Percentiles rank a stretch among this genome's conserved stretches.
These are phyloP conservation scores for Haliclystus octoradiatus DNA, from an alignment of 30 jellyfish, hydroid and myxozoan genomes.

Conservation along the genomic window DNA sequence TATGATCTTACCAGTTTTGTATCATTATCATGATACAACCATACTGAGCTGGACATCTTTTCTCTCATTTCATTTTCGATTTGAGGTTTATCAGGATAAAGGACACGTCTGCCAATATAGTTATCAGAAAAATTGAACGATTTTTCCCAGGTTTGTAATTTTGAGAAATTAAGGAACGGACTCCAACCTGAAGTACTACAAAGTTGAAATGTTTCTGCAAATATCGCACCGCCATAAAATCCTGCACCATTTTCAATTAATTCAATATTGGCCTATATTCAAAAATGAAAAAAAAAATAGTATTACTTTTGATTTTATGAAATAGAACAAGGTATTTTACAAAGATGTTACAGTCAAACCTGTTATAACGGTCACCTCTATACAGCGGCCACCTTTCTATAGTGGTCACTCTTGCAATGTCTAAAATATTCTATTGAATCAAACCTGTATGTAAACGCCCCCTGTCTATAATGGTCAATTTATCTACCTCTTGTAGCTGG, in stretches of 20 bases:
- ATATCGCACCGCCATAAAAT: slow-evolving; percentile 44
- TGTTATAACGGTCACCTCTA: too few relatives aligned
- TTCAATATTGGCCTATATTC: slow-evolving; percentile 18
- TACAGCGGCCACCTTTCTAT: too few relatives aligned
- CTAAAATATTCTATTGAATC: too few relatives aligned
- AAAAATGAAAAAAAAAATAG: background rate
- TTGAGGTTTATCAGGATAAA: background rate
- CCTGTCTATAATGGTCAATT: too few relatives aligned
- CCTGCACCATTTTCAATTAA: slow-evolving; percentile 64
- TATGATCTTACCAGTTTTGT: too few relatives aligned
- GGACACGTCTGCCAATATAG: background rate
- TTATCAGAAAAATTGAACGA: background rate
- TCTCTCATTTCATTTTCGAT: background rate
- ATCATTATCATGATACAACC: too few relatives aligned
- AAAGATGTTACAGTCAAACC: too few relatives aligned
- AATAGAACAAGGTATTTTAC: background rate
- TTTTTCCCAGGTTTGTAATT: background rate
- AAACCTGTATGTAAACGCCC: too few relatives aligned
- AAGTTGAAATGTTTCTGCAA: slow-evolving; percentile 26
- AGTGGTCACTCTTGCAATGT: too few relatives aligned
- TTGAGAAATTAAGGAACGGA: slow-evolving; percentile 6
- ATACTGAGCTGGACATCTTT: background rate
- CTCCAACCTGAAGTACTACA: slow-evolving; percentile 21
- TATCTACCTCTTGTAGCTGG: too few relatives aligned
- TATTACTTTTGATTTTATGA: slow-evolving; percentile 1